Base-by-base conservation (phyloP, 2,888 invertebrate genomes). In the Callosobruchus maculatus region DNA sequence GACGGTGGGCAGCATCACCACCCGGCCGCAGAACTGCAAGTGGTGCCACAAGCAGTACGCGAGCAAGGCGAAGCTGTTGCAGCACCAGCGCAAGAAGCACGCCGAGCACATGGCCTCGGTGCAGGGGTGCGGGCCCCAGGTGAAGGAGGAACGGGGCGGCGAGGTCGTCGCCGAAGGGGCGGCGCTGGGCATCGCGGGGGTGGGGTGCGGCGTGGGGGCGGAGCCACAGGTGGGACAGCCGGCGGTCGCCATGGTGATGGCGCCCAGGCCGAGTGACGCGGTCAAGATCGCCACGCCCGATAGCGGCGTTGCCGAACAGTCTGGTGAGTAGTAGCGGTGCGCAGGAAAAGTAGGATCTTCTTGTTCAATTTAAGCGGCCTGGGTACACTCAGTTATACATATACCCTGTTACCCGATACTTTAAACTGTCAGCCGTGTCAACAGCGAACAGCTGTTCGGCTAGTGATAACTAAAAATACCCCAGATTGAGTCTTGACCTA, bases 41-140 rank as follows among this genome's bases (percentile, higher is more conserved):
- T 94, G 92, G 90, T 97, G 97, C 84, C 94, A 95, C 85, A 94
- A 95, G 79, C 96, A 97, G 87, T 97, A 96, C 86, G 94, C 94
- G 22, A 93, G 95, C 81, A 93, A 94, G 82, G 92, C 93, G 68
- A 93, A 93, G 81, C 86, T 94, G 74, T 83, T 93, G 78, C 92
- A 92, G 82, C 94, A 94, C 84, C 90, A 92, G 81, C 88, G 93
- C 0, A 90, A 90, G 76, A 90, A 90, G 67, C 94, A 94, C 80
- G 87, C 89, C 0, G 87, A 87, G 70, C 78, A 88, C 70, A 84
- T 89, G 84, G 71, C 74, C 2, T 73, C 22, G 20, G 13, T 74
- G 70, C 74, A 80, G 20, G 74, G 71, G 22, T 71, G 72, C 49
- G 49, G 49, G 7, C 49, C 49, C 13, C 49, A 49, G 49, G 49